phyloP scores from a whole-genome alignment of 2,113 vertebrate genomes.

The Tangachromis dhanisi region DNA sequence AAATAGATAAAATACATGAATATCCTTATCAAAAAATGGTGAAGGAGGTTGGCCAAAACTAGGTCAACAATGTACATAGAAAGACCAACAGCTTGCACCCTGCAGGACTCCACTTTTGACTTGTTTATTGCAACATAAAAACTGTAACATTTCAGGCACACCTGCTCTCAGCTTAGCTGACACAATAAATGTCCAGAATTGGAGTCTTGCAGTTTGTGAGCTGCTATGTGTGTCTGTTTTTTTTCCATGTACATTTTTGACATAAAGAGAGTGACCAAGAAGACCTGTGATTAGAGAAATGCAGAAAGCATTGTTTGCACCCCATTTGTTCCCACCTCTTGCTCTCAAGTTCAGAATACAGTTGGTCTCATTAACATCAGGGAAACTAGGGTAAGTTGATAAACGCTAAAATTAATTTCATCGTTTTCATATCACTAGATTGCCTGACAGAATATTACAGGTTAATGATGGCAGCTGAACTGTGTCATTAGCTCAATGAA shows the following conservation, averaged over 20 bases:
- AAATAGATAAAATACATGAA: neutral
- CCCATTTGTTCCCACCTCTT: neutral
- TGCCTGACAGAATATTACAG: neutral
- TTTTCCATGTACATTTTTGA: neutral
- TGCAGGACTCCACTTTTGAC: neutral
- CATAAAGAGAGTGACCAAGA: neutral
- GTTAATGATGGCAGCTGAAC: neutral
- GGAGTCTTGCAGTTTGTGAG: neutral
- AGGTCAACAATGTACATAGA: neutral
- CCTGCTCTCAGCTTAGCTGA: neutral
- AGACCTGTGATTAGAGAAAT: neutral
- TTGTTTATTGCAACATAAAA: neutral
- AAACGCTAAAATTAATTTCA: neutral
- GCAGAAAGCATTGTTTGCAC: neutral
- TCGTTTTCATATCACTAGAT: neutral
- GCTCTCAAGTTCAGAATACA: neutral
- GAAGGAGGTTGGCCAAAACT: neutral
- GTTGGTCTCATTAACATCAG: neutral
- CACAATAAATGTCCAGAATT: neutral
- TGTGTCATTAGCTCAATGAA: neutral
- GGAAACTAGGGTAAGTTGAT: neutral
- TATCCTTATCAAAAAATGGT: neutral
- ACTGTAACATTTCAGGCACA: neutral
- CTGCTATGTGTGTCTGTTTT: neutral
- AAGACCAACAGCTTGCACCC: neutral